Evolutionary conservation across 2,113 vertebrate genomes (phyloP), one percentile per base, ranked within the genome.

Genomic region (Hypomesus transpacificus): DNA sequence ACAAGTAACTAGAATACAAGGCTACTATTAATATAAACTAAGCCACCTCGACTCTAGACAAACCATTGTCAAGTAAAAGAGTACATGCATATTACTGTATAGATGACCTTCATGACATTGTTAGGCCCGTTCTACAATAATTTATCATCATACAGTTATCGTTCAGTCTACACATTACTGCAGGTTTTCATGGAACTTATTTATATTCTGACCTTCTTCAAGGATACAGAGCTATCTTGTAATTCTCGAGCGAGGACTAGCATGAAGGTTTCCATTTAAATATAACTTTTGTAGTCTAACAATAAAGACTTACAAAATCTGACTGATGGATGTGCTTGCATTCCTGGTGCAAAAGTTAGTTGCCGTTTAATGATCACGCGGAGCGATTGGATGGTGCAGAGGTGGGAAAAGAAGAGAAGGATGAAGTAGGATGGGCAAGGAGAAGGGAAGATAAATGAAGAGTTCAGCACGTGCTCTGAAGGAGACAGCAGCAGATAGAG

Each of bases 161-260:
- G 28, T 68, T 20, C 69, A 18, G 75, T 79, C 57, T 70, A 16
- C 72, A 73, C 75, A 66, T 78, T 67, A 63, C 17, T 7, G 8
- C 11, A 59, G 20, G 57, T 22, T 79, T 80, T 39, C 46, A 62
- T 69, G 62, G 24, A 0, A 18, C 57, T 76, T 34, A 54, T 79
- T 76, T 75, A 58, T 3, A 67, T 74, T 73, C 74, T 78, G 71
- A 89, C 88, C 83, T 89, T 84, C 68, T 53, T 79, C 75, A 86
- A 88, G 81, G 80, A 76, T 26, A 79, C 64, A 6, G 14, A 1
- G 6, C 50, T 73, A 71, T 80, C 78, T 76, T 54, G 64, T 79
- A 69, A 80, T 59, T 70, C 78, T 74, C n/a, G 65, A 14, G 68
- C 77, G 71, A 4, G 62, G 71, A 71, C 59, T 71, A 34, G 31